Evolutionary conservation across 2,888 invertebrate genomes (phyloP).

Genomic region (Sialis fuliginosa): DNA sequence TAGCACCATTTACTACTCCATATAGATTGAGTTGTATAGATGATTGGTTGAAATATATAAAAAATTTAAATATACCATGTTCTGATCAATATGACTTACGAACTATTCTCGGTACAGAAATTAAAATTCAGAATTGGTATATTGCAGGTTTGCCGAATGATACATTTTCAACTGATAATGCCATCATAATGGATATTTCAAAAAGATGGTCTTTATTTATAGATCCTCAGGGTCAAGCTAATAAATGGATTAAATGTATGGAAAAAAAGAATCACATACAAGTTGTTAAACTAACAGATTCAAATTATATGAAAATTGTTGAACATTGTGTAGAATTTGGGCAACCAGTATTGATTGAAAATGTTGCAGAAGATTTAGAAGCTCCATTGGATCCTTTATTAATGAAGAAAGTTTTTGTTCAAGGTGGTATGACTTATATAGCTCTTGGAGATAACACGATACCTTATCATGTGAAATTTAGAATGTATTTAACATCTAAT

Average conservation of each 20-base stretch:
- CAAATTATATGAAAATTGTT: conserved; percentile 56
- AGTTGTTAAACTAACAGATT: conserved; percentile 55
- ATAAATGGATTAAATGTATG: conserved; percentile 72
- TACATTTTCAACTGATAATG: conserved; percentile 69
- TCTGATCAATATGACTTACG: conserved; percentile 56
- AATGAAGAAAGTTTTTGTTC: conserved; percentile 52
- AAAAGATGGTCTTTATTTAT: conserved; percentile 64
- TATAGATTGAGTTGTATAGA: conserved; percentile 39
- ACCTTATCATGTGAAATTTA: conserved; percentile 56
- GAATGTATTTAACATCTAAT: conserved; percentile 67
- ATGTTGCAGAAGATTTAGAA: conserved; percentile 59
- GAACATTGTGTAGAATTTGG: conserved; percentile 61
- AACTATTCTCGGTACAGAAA: conserved; percentile 63
- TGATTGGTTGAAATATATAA: conserved; percentile 58
- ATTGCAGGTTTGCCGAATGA: conserved; percentile 66
- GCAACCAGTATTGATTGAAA: conserved; percentile 59
- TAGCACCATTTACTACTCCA: conserved; percentile 65
- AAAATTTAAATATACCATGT: conserved; percentile 54
- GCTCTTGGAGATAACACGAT: conserved; percentile 62
- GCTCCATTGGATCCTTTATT: conserved; percentile 62
- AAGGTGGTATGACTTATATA: conserved; percentile 57
- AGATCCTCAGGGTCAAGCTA: conserved; percentile 74
- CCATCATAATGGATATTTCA: conserved; percentile 63
- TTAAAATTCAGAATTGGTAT: conserved; percentile 75
- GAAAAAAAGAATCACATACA: conserved; percentile 54